phyloP scores from a whole-genome alignment of 2,113 vertebrate species.

The Dasypus novemcinctus region DNA sequence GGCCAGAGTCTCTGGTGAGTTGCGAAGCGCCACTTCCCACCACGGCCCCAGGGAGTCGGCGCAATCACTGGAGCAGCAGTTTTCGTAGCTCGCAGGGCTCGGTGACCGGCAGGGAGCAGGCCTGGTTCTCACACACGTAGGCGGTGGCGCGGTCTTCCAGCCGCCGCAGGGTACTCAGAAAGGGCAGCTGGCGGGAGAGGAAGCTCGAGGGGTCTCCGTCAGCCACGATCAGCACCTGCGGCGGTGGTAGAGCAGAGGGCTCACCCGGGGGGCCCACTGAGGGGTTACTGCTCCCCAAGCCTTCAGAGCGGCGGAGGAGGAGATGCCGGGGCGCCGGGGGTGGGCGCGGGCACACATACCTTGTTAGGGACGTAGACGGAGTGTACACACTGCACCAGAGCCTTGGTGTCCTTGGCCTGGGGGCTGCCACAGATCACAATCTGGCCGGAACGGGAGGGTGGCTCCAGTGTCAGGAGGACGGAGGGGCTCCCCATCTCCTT shows the following conservation, averaged over 20 bases:
- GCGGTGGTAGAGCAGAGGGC: conserved; percentile 2
- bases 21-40: not conserved
- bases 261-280: not conserved
- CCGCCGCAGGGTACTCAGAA: conserved; percentile 85
- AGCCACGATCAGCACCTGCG: conserved; percentile 90
- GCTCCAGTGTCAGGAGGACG: not conserved
- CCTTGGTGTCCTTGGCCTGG: conserved; percentile 88
- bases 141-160: conserved; percentile 88
- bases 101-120: conserved; percentile 91
- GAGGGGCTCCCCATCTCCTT: not conserved
- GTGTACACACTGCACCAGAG: conserved; percentile 86
- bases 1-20: not conserved
- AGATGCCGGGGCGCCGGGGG: not conserved
- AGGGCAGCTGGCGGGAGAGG: conserved; percentile 88
- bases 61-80: conserved; percentile 81
- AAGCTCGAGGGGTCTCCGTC: conserved; percentile 86
- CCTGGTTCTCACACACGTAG: conserved; percentile 91
- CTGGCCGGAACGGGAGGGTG: conserved; percentile 75
- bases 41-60: not conserved
- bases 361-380: conserved; percentile 91
- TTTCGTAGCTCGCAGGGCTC: conserved; percentile 88
- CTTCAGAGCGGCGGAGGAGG: not conserved
- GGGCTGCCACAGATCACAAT: conserved; percentile 91
- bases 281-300: not conserved
- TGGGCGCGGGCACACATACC: conserved; percentile 75